These are phyloP conservation scores for Craseonycteris thonglongyai DNA, from an alignment of 2,113 vertebrate species.

Conservation along the genomic window DNA sequence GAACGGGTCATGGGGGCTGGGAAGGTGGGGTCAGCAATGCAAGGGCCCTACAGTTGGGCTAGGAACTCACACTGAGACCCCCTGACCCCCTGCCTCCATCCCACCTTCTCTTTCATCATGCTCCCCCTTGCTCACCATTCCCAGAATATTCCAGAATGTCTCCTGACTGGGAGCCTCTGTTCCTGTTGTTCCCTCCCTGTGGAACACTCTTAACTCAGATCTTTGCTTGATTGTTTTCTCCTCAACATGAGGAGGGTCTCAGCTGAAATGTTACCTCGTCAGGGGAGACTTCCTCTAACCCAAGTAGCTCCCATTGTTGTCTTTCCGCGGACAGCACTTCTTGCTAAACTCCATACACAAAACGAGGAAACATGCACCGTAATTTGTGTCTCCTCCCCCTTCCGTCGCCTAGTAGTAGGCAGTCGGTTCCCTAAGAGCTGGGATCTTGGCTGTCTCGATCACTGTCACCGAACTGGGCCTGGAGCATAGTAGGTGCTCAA, in stretches of 20 bases:
- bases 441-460: background rate
- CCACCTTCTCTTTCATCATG: rapidly evolving
- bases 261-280: background rate
- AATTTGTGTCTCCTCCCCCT: background rate
- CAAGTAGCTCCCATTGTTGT: background rate
- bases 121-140: background rate
- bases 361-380: no score
- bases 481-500: background rate
- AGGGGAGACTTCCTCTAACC: background rate
- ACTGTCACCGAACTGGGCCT: background rate
- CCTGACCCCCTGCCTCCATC: background rate
- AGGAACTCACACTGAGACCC: background rate
- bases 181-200: background rate
- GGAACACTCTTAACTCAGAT: background rate
- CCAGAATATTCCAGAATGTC: background rate
- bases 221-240: background rate
- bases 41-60: background rate
- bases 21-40: background rate
- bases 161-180: background rate
- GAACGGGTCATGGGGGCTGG: background rate
- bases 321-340: background rate
- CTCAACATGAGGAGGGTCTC: background rate
- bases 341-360: background rate
- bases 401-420: background rate
- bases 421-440: background rate